A percentile compares a stretch with the other conserved stretches of the same genome.
Conservation (phyloP, 2,113 vertebrate species). For the Clarias gariepinus region DNA sequence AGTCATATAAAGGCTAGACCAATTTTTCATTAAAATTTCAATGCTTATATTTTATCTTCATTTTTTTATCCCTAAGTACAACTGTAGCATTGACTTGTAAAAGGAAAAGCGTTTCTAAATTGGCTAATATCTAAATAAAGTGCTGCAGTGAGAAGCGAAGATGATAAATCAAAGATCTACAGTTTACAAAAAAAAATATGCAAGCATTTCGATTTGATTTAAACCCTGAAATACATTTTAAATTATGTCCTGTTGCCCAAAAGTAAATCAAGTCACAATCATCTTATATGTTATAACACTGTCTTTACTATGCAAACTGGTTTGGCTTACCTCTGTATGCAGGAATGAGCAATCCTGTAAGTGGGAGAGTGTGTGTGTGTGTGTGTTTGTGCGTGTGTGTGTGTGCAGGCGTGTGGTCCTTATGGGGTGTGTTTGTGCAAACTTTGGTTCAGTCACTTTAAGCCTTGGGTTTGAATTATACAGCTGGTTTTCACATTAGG, state of each 20-base stretch:
- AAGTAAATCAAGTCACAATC: background rate
- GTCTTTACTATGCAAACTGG: background rate
- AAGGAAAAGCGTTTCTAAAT: background rate
- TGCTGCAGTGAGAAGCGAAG: background rate
- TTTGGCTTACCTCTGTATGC: constrained; percentile 37
- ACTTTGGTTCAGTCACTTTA: constrained; percentile 8
- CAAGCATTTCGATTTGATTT: background rate
- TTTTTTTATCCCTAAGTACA: background rate
- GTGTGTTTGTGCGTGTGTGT: background rate
- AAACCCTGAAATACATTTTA: background rate
- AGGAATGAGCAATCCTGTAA: background rate
- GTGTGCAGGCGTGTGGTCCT: background rate
- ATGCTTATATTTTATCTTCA: background rate
- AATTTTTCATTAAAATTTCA: background rate
- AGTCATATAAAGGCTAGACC: background rate
- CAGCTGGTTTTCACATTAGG: background rate
- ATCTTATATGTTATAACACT: background rate
- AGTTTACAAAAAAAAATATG: background rate
- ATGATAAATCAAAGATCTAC: background rate
- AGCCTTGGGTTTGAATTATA: background rate
- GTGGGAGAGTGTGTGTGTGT: background rate
- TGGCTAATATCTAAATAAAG: background rate
- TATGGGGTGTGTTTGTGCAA: background rate
- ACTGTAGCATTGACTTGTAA: background rate
- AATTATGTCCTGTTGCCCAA: background rate